Evolutionary conservation across 1,140 invertebrate species (phyloP).

Genomic region (Episyrphus balteatus): DNA sequence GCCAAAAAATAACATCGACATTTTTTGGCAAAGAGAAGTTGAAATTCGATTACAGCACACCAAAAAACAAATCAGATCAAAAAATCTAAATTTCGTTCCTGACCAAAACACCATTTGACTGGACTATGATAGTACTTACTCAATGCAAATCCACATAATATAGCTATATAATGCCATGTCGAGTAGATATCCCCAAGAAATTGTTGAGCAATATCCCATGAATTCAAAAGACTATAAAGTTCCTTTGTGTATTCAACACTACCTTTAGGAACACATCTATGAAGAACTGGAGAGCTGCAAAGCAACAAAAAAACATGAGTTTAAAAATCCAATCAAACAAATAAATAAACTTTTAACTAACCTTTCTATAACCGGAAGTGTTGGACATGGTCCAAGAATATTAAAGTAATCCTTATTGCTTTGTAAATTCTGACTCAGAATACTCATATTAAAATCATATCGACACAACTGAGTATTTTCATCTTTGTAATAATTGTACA

Average conservation of each 20-base stretch:
- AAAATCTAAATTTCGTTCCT: too few species aligned
- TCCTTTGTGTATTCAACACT: conserved; percentile 40
- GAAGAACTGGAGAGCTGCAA: conserved; percentile 61
- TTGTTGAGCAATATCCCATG: conserved; percentile 78
- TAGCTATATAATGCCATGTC: conserved; percentile 74
- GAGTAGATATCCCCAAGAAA: conserved; percentile 77
- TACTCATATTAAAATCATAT: conserved; percentile 54
- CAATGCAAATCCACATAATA: conserved; percentile 68
- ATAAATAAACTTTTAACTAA: conserved; percentile 1
- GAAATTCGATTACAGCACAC: too few species aligned
- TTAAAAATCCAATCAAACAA: not conserved
- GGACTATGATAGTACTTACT: too few species aligned
- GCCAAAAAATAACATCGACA: too few species aligned
- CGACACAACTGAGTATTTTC: conserved; percentile 62
- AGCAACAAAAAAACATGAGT: not conserved
- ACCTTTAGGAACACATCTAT: conserved; percentile 72
- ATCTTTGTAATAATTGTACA: conserved; percentile 61
- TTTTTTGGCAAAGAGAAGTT: too few species aligned
- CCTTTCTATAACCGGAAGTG: conserved; percentile 57
- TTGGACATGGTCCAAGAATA: conserved; percentile 58
- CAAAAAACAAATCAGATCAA: too few species aligned
- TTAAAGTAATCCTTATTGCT: conserved; percentile 42
- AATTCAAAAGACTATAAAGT: conserved; percentile 72
- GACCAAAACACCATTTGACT: too few species aligned
- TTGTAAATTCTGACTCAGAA: conserved; percentile 24